Evolutionary conservation across 2,797 vertebrate genomes (phyloP).

Genomic region (Typhlichthys subterraneus): DNA sequence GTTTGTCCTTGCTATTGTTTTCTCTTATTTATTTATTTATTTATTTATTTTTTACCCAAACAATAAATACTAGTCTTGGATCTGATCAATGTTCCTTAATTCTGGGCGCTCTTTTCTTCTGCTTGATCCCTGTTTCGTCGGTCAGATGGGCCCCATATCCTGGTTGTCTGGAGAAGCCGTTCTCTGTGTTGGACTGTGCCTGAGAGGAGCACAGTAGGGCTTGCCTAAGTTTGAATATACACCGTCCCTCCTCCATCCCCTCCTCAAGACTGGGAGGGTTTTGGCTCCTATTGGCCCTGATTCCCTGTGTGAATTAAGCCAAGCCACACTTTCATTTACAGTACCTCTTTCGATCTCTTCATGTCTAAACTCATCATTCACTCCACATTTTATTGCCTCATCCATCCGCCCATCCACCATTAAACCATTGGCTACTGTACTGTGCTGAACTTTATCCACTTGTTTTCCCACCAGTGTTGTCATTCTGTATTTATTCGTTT

Average conservation of each 20-base stretch:
- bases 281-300: constrained; percentile 68
- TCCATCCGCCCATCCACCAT: constrained; percentile 20
- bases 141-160: constrained; percentile 47
- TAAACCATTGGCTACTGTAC: constrained; percentile 8
- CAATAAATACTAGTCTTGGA: constrained; percentile 53
- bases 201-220: constrained; percentile 58
- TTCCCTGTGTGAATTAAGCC: constrained; percentile 65
- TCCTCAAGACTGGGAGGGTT: constrained; percentile 73
- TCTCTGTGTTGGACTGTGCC: constrained; percentile 61
- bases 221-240: constrained; percentile 68
- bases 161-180: constrained; percentile 49
- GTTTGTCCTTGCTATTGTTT: constrained; percentile 42
- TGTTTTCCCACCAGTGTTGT: constrained; percentile 7
- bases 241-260: constrained; percentile 61
- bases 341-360: constrained; percentile 28
- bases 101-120: constrained; percentile 9
- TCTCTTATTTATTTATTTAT: constrained; percentile 47
- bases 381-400: constrained; percentile 9
- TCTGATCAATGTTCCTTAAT: constrained; percentile 58
- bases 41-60: constrained; percentile 34
- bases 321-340: constrained; percentile 52
- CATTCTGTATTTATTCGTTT: constrained; percentile 18
- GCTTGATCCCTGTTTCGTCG: constrained; percentile 18
- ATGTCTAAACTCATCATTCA: background rate
- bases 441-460: constrained; percentile 29